A percentile compares a stretch with the other conserved stretches of the same genome.
Conservation (phyloP, 1,140 invertebrate genomes). For the Trigoniulus corallinus region DNA sequence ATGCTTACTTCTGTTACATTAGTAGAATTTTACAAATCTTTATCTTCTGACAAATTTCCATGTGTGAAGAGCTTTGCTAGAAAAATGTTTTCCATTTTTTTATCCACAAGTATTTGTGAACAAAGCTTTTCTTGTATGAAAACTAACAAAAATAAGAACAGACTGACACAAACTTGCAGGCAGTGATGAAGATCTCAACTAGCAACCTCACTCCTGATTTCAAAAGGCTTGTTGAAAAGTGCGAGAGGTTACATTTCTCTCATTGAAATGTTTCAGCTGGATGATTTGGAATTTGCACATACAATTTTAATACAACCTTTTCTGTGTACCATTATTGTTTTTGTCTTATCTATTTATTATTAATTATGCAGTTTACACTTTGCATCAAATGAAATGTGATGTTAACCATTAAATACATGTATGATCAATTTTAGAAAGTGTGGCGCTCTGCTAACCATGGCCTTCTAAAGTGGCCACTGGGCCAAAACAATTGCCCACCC, state of each 20-base stretch:
- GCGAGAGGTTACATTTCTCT: background rate
- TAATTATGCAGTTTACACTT: too few species aligned
- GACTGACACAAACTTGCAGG: background rate
- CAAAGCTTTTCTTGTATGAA: background rate
- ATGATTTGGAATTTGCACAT: too few species aligned
- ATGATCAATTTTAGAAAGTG: too few species aligned
- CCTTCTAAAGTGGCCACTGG: too few species aligned
- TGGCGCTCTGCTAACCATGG: too few species aligned
- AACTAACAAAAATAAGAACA: background rate
- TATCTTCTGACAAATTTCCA: background rate
- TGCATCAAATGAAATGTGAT: too few species aligned
- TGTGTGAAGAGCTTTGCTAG: background rate
- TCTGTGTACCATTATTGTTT: too few species aligned
- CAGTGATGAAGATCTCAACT: background rate
- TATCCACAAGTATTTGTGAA: background rate
- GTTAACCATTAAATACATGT: too few species aligned
- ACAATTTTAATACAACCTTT: too few species aligned
- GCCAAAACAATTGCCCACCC: too few species aligned
- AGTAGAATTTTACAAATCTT: background rate
- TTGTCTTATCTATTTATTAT: too few species aligned
- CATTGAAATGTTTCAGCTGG: background rate
- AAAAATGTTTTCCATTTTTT: background rate
- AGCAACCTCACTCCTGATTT: background rate
- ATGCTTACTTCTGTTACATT: background rate
- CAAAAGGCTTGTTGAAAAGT: background rate